These are phyloP conservation scores for Drosophila arizonae DNA, from an alignment of 1,140 invertebrate species.

Conservation along the genomic window DNA sequence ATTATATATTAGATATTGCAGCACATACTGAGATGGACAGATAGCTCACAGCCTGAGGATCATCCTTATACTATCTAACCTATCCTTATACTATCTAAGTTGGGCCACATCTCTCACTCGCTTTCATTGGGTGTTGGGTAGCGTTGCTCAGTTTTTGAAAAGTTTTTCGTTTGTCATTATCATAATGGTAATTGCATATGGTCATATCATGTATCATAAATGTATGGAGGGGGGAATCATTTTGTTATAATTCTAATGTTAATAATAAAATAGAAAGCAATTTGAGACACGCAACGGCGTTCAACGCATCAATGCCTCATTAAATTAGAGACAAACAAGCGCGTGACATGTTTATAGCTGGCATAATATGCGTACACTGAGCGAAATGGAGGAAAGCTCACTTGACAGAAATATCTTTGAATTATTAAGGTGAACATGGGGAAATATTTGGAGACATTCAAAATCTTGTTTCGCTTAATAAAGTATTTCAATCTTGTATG, in stretches of 20 bases:
- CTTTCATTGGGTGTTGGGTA: neutral
- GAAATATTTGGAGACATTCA: too few species aligned
- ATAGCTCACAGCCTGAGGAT: too few species aligned
- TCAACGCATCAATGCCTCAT: constrained; percentile 68
- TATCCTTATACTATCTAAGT: too few species aligned
- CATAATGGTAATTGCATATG: constrained; percentile 61
- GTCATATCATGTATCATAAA: neutral
- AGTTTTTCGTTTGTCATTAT: constrained; percentile 39
- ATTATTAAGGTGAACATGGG: too few species aligned
- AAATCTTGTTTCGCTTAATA: too few species aligned
- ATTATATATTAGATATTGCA: too few species aligned
- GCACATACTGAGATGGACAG: too few species aligned
- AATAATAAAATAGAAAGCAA: constrained; percentile 74
- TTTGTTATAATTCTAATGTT: constrained; percentile 45
- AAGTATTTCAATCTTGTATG: too few species aligned
- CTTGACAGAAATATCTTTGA: too few species aligned
- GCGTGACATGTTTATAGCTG: constrained; percentile 37
- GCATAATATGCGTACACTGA: neutral
- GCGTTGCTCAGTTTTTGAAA: constrained; percentile 29
- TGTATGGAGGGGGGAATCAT: constrained; percentile 14
- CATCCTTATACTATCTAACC: too few species aligned
- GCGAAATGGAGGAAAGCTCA: neutral
- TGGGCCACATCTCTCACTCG: too few species aligned
- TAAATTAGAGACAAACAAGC: constrained; percentile 60
- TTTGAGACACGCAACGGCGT: constrained; percentile 65